These are phyloP conservation scores for Eretmochelys imbricata DNA, from an alignment of 2,113 vertebrate genomes.

Conservation along the genomic window DNA sequence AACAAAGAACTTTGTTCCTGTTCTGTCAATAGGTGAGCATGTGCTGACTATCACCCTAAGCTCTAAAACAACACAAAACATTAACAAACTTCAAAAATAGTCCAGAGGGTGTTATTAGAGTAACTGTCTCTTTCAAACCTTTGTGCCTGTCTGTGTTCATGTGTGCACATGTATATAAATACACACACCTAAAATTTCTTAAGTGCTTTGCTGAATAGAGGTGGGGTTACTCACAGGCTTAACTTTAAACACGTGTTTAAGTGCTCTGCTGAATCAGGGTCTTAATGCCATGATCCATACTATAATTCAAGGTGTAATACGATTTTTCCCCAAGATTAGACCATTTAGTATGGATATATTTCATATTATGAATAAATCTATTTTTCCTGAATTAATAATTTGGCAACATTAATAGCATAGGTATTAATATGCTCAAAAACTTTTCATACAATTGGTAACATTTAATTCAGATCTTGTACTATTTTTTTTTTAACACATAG, in stretches of 20 bases:
- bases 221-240: background rate
- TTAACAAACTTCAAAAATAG: background rate
- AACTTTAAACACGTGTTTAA: background rate
- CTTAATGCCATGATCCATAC: background rate
- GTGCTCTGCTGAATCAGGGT: background rate
- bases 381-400: background rate
- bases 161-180: background rate
- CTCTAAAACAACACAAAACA: background rate
- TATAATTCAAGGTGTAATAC: background rate
- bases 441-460: background rate
- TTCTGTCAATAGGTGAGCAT: slow-evolving; percentile 2
- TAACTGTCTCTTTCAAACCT: background rate
- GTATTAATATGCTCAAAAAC: background rate
- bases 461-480: background rate
- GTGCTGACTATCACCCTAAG: background rate
- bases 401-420: background rate
- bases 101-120: background rate
- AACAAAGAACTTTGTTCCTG: background rate
- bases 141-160: background rate
- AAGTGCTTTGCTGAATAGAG: background rate
- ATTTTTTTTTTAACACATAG: slow-evolving; percentile 53
- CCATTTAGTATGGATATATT: background rate
- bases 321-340: background rate
- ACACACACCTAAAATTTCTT: background rate
- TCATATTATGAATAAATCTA: background rate